Conservation (phyloP, 2,797 vertebrate species). For the Echeneis naucrates region DNA sequence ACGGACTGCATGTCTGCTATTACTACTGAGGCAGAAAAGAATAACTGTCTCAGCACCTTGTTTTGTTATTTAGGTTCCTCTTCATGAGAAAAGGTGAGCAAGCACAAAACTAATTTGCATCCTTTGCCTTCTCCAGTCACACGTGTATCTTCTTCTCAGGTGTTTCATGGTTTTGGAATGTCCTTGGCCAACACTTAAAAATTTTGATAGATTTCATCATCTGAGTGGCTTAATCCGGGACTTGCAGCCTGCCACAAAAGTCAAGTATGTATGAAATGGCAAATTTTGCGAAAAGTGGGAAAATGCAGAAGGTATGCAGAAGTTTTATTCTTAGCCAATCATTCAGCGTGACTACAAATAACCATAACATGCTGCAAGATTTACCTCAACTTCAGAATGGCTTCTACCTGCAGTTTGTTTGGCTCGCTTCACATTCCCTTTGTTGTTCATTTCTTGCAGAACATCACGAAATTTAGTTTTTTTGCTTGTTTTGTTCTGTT, state of each 20-base stretch:
- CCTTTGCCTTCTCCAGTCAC: conserved; percentile 4
- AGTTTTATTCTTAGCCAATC: conserved; percentile 21
- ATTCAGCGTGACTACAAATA: conserved; percentile 27
- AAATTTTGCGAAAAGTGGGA: background rate
- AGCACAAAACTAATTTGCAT: background rate
- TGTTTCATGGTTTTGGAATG: conserved; percentile 2
- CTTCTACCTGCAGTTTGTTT: conserved; percentile 21
- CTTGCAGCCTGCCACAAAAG: conserved; percentile 64
- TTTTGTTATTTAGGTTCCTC: conserved; percentile 8
- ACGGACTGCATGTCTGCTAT: too few species aligned
- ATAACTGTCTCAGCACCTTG: background rate
- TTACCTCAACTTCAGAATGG: conserved; percentile 62
- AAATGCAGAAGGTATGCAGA: conserved; percentile 8
- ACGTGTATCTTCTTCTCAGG: background rate
- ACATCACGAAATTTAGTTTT: conserved; percentile 74
- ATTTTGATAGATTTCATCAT: conserved; percentile 84
- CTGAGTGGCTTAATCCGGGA: background rate
- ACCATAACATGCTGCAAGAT: conserved; percentile 25
- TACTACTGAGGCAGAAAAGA: background rate
- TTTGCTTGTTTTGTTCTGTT: conserved; percentile 57
- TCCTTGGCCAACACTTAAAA: conserved; percentile 45
- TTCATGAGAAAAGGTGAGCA: conserved; percentile 5
- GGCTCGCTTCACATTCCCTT: conserved; percentile 50
- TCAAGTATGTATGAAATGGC: background rate
- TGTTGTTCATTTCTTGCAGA: conserved; percentile 80